Base-by-base conservation (phyloP, 1,140 invertebrate species). In the Neodiprion lecontei region DNA sequence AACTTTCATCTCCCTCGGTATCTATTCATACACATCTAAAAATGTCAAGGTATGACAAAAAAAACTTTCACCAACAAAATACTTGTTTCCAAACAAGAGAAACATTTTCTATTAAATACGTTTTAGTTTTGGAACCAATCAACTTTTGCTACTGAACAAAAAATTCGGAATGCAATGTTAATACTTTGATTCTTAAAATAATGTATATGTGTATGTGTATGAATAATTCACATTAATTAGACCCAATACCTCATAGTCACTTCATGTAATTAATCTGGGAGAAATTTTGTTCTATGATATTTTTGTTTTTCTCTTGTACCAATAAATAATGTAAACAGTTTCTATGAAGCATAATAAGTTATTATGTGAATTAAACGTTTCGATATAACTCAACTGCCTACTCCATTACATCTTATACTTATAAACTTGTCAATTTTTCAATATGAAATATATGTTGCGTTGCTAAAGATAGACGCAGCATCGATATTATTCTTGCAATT, bases 81-180 rank as follows among this genome's bases (percentile, higher is more conserved):
- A 47, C 78, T 72, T 67, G 70, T 76, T 75, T 74, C 69, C 67
- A 73, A 75, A 73, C 67, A 49, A 74, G 73, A 74, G 67, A 75
- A 76, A 77, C 75, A 17, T 61, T 17, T 61, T 9, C n/a, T 61
- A 8, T 9, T 61, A 14, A 14, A 14, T 61, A 14, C n/a, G 11
- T 61, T 61, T 61, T 61, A 9, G 11, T 9, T 61, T 17, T 61
- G 53, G 11, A 61, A 79, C 53, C 74, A 77, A 70, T 53, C 47
- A 77, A 81, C 50, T 69, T 76, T 79, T 78, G 77, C 48, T 49
- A 72, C 23, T 79, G 75, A 75, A 80, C 48, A 66, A 76, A 75
- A 76, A 70, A 48, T 77, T 69, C 77, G 80, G 76, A 80, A 83
- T 81, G 81, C 76, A 78, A 75, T 21, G 14, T 78, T 68, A 76